A percentile compares a stretch with the other conserved stretches of the same genome.
These are phyloP conservation scores for Peromyscus maniculatus DNA, from an alignment of 2,113 vertebrate genomes.

Conservation along the genomic window DNA sequence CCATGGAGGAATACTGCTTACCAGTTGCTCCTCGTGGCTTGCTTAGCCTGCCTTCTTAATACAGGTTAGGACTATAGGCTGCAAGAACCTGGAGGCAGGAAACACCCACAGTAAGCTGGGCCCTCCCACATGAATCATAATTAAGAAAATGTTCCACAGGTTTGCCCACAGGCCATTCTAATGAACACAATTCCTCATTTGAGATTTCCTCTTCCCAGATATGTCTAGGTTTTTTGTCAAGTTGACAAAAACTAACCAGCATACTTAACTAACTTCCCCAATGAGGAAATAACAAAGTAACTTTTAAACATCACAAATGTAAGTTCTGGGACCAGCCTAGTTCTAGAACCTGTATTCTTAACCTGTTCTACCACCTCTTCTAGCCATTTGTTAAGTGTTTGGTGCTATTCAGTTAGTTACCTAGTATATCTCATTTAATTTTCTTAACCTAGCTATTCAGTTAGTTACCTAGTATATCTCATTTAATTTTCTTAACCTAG, in stretches of 20 bases:
- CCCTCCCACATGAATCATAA: background rate
- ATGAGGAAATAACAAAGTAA: conserved; percentile 43
- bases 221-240: background rate
- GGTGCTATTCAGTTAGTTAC: background rate
- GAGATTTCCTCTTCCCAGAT: background rate
- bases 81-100: background rate
- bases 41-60: background rate
- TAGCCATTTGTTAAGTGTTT: conserved; percentile 11
- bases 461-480: conserved; percentile 55
- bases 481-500: conserved; percentile 59
- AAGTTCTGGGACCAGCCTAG: background rate
- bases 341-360: conserved; percentile 57
- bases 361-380: conserved; percentile 31
- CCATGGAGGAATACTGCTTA: background rate
- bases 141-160: background rate
- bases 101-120: background rate
- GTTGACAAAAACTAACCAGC: background rate
- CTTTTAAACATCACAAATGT: conserved; percentile 25
- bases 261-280: background rate
- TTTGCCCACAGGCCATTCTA: background rate
- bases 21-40: background rate
- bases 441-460: background rate
- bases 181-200: background rate
- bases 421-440: conserved; percentile 66
- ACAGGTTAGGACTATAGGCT: background rate